Base-by-base conservation (phyloP, 2,888 invertebrate genomes). In the Hetaerina titia region DNA sequence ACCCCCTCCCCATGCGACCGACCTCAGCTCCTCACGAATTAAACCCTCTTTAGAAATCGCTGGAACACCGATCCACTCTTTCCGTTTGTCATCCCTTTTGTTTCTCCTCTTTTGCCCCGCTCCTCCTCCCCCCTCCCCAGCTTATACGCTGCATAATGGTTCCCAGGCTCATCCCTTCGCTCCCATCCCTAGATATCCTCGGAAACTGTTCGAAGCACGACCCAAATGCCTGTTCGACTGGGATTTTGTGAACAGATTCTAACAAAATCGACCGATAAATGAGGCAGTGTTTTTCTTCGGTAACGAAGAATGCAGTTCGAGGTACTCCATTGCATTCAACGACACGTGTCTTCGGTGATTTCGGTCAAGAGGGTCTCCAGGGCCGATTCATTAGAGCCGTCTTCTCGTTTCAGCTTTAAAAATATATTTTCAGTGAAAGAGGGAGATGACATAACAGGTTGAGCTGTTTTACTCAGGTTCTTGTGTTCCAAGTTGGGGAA, bases 11-110 rank as follows among this genome's bases (percentile, higher is more conserved):
- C 15, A 19, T 6, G 31, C 56, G 56, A 19, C 57, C 60, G 56
- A n/a, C 74, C 56, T 45, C 56, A 57, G 90, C 57, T 31, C 89
- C 69, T 92, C n/a, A 45, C 69, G 74, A 92, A 92, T 92, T 92
- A 92, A 92, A 69, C 92, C 92, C 45, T 64, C 92, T 92, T 31
- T 56, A 56, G 25, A 31, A 31, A 81, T 81, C 81, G 13, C 81
- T 22, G 22, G 81, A 25, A 11, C 81, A 11, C 81, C 22, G 17
- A 22, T 19, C 7, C n/a, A 69, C 15, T 69, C 22, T 69, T 81
- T 81, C 31, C 81, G 81, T 81, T 81, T 81, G 81, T 81, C 81
- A 81, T 81, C 81, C n/a, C 69, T 22, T 81, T 81, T 81, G 81
- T 81, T 81, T 81, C 31, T 11, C 15, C 11, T 81, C 31, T 81